A percentile compares a stretch with the other conserved stretches of the same genome.
Evolutionary conservation across 2,888 invertebrate genomes (phyloP).

Genomic region (Trichacis sp.): DNA sequence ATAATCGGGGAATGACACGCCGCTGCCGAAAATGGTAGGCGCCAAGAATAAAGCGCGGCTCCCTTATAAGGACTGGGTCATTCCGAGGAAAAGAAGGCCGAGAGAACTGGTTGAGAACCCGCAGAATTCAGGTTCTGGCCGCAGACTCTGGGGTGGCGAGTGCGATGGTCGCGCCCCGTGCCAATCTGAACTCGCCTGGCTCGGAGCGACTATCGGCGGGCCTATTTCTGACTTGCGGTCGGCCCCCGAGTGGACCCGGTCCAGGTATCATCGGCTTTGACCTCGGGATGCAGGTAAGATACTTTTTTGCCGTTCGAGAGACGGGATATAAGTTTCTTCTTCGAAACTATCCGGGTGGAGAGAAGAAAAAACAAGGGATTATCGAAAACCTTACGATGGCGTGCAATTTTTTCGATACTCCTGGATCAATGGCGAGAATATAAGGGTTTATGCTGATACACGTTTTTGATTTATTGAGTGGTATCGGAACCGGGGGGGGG

Average conservation of each 20-base stretch:
- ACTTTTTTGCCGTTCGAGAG: slow-evolving; percentile 6
- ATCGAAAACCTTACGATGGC: not conserved
- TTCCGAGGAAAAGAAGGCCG: slow-evolving; percentile 48
- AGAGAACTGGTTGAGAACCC: slow-evolving; percentile 64
- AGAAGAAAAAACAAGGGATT: not conserved
- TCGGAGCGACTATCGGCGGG: slow-evolving; percentile 42
- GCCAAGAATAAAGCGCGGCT: slow-evolving; percentile 46
- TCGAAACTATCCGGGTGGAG: not conserved
- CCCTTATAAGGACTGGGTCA: slow-evolving; percentile 52
- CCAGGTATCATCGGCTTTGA: slow-evolving; percentile 31
- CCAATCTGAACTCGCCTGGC: slow-evolving; percentile 54
- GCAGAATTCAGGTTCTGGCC: slow-evolving; percentile 64
- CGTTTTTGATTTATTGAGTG: slow-evolving; percentile 8
- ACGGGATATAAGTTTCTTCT: not conserved
- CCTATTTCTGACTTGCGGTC: slow-evolving; percentile 43
- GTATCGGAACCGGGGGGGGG: too few relatives aligned
- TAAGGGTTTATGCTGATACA: too few relatives aligned
- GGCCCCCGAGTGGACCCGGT: slow-evolving; percentile 16
- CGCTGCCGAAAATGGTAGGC: slow-evolving; percentile 39
- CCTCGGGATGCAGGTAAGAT: slow-evolving; percentile 40
- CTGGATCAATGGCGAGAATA: not conserved
- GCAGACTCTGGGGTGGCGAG: slow-evolving; percentile 60
- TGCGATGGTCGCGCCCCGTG: slow-evolving; percentile 58
- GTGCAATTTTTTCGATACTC: not conserved
- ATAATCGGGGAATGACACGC: slow-evolving; percentile 9